Percentiles rank a stretch among this genome's conserved stretches.
Conservation (phyloP, 2,888 invertebrate species). For the Myopa testacea region DNA sequence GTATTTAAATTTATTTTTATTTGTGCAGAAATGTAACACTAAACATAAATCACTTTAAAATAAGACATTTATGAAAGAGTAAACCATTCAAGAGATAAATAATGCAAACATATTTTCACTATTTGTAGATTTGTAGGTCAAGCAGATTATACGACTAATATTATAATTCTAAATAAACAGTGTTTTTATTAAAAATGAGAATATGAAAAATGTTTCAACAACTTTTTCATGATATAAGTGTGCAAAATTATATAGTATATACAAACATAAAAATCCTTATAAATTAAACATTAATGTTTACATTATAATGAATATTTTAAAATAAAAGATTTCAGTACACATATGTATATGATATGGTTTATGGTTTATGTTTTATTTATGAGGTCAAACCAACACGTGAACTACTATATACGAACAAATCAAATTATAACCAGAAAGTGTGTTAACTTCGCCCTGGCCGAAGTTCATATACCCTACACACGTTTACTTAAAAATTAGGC, state of each 20-base stretch:
- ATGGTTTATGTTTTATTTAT: not conserved
- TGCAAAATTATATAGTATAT: slow-evolving; percentile 13
- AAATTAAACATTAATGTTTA: slow-evolving; percentile 29
- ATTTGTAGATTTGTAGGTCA: slow-evolving; percentile 28
- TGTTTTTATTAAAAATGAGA: not conserved
- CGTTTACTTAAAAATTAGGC: no score
- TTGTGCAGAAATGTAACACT: not conserved
- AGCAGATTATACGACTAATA: slow-evolving; percentile 18
- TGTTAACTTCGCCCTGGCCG: no score
- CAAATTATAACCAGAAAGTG: no score
- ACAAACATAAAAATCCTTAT: slow-evolving; percentile 15
- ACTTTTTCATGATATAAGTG: slow-evolving; percentile 28
- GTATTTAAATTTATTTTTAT: not conserved
- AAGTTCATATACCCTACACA: no score
- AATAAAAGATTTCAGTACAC: slow-evolving; percentile 8
- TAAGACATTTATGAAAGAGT: not conserved
- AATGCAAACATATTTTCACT: slow-evolving; percentile 29
- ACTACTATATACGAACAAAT: no score
- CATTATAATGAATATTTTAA: slow-evolving; percentile 32
- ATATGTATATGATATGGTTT: not conserved
- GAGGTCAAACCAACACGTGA: not conserved
- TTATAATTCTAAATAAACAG: slow-evolving; percentile 28
- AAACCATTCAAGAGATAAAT: slow-evolving; percentile 24
- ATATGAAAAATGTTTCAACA: not conserved
- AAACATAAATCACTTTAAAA: not conserved